A percentile compares a stretch with the other conserved stretches of the same genome.
Evolutionary conservation across 2,888 invertebrate species (phyloP).

Genomic region (Apodemia duryi): DNA sequence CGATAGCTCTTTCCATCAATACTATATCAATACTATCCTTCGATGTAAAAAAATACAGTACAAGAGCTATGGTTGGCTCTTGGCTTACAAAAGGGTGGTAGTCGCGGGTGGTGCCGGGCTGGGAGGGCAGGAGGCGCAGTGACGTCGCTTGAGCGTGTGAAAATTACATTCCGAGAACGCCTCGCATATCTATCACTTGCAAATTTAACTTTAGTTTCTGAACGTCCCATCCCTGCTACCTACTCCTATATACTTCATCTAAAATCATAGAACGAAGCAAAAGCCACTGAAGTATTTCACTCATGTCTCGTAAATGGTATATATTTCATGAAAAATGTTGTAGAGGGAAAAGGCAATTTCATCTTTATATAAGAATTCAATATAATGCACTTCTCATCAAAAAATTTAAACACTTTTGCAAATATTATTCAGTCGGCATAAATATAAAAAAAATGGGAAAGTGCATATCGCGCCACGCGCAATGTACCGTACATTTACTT

Average conservation of each 20-base stretch:
- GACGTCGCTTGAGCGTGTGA: conserved; percentile 73
- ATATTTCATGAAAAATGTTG: not conserved
- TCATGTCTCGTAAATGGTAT: not conserved
- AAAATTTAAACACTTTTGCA: too few relatives aligned
- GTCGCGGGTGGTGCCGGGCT: conserved; percentile 33
- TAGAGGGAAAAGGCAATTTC: too few relatives aligned
- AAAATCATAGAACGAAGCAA: conserved; percentile 20
- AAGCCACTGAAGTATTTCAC: not conserved
- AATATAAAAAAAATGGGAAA: too few relatives aligned
- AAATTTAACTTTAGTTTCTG: conserved; percentile 77
- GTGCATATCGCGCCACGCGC: too few relatives aligned
- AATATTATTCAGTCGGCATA: too few relatives aligned
- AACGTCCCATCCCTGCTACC: conserved; percentile 31
- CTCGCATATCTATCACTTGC: conserved; percentile 79
- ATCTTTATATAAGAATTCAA: too few relatives aligned
- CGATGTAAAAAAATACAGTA: too few relatives aligned
- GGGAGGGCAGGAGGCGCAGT: conserved; percentile 44
- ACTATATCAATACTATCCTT: too few relatives aligned
- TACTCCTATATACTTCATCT: conserved; percentile 28
- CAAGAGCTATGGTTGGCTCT: conserved; percentile 12
- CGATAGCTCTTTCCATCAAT: too few relatives aligned
- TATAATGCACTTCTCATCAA: too few relatives aligned
- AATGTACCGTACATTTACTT: too few relatives aligned
- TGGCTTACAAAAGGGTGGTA: conserved; percentile 22
- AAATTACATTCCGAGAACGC: conserved; percentile 78